A percentile compares a stretch with the other conserved stretches of the same genome.
Evolutionary conservation across 2,797 vertebrate species (phyloP).

Genomic region (Euthynnus affinis): DNA sequence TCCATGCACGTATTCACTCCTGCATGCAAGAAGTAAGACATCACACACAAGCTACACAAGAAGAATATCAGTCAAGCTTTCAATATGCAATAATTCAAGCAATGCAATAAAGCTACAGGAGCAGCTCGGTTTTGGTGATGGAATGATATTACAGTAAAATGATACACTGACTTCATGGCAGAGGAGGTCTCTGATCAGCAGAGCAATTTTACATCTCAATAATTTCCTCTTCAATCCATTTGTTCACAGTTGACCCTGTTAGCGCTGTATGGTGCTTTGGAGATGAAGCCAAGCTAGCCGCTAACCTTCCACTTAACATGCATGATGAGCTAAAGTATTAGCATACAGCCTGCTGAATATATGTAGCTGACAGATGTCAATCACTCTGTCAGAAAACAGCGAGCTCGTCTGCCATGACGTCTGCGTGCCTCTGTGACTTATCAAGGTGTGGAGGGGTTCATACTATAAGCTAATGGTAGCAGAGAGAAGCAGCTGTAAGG

Average conservation of each 20-base stretch:
- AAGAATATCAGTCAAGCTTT: neutral
- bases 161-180: neutral
- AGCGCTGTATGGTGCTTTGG: neutral
- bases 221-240: neutral
- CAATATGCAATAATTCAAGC: neutral
- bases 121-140: neutral
- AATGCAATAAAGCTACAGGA: neutral
- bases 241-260: neutral
- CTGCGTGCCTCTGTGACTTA: neutral
- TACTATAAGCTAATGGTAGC: neutral
- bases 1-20: conserved; percentile 8
- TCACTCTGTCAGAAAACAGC: neutral
- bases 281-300: conserved; percentile 10
- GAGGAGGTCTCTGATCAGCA: neutral
- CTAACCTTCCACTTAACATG: neutral
- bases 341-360: neutral
- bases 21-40: neutral
- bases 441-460: neutral
- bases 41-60: neutral
- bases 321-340: neutral
- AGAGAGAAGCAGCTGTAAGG: conserved; percentile 4
- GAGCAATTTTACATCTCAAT: neutral
- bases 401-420: neutral
- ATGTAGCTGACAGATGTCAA: neutral
- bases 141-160: neutral